Percentiles rank a stretch among this genome's conserved stretches.
Conservation (phyloP, 2,888 invertebrate genomes). For the Volucella zonaria region DNA sequence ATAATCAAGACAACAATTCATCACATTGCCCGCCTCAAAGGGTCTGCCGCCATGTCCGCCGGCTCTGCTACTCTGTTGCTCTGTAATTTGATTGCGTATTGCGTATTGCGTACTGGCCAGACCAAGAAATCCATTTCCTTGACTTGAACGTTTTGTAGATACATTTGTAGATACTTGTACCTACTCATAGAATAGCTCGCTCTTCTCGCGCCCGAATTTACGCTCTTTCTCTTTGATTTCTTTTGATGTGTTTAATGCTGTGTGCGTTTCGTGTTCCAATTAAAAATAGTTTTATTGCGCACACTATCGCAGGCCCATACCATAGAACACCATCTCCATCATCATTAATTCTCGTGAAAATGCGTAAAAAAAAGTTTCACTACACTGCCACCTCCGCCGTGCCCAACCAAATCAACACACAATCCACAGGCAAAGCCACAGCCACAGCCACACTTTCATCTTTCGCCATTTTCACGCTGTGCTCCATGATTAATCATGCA, state of each 20-base stretch:
- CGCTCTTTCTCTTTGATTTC: conserved; percentile 12
- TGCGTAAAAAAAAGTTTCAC: conserved; percentile 30
- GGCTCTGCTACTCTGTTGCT: not conserved
- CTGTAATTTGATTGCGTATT: no score
- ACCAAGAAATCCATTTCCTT: no score
- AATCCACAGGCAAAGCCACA: not conserved
- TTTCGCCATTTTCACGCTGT: conserved; percentile 19
- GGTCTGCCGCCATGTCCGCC: not conserved
- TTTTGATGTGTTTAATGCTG: conserved; percentile 37
- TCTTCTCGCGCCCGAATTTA: conserved; percentile 5
- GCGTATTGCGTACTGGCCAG: no score
- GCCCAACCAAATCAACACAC: conserved; percentile 35
- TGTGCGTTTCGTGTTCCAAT: conserved; percentile 51
- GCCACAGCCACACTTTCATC: conserved; percentile 41
- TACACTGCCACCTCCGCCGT: no score
- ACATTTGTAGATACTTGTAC: no score
- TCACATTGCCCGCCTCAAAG: conserved; percentile 52
- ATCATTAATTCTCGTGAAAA: conserved; percentile 18
- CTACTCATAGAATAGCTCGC: not conserved
- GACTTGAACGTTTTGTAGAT: no score
- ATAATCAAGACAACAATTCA: conserved; percentile 61
- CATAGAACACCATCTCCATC: conserved; percentile 1
- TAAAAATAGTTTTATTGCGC: conserved; percentile 63
- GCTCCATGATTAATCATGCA: conserved; percentile 37
- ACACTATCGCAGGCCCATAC: not conserved